A percentile compares a stretch with the other conserved stretches of the same genome.
Evolutionary conservation across 1,140 invertebrate species (phyloP).

Genomic region (Cotesia chilonis): DNA sequence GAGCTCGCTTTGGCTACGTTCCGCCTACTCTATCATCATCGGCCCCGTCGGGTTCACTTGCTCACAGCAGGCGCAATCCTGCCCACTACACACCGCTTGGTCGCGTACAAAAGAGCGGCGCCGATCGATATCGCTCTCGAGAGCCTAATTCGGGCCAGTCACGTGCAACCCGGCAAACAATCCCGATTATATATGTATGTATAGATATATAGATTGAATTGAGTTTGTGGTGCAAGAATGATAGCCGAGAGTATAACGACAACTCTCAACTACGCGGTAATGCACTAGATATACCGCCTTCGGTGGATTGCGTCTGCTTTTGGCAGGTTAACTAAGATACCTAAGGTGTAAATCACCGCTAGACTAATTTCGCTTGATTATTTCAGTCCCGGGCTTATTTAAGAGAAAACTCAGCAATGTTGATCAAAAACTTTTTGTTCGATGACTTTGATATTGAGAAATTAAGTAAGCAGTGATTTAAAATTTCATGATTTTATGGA

Average conservation of each 20-base stretch:
- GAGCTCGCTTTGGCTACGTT: not conserved
- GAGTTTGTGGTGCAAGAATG: conserved; percentile 12
- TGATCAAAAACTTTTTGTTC: no score
- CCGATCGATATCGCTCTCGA: conserved; percentile 28
- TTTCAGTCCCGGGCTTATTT: no score
- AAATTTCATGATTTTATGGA: no score
- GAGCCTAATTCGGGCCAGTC: conserved; percentile 30
- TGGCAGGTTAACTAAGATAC: no score
- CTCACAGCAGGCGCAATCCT: conserved; percentile 19
- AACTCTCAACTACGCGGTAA: no score
- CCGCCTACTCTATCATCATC: conserved; percentile 15
- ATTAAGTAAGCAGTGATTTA: no score
- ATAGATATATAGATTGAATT: not conserved
- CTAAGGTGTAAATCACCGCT: no score
- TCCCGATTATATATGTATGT: conserved; percentile 13
- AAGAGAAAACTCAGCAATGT: no score
- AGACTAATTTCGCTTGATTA: no score
- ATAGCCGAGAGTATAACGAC: not conserved
- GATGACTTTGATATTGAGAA: no score
- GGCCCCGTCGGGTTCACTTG: conserved; percentile 5
- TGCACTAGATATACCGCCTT: no score
- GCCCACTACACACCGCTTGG: conserved; percentile 1
- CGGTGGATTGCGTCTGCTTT: no score
- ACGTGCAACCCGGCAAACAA: conserved; percentile 25
- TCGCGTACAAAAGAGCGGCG: conserved; percentile 24